Evolutionary conservation across 1,140 invertebrate genomes (phyloP).

Genomic region (Sitobion miscanthi): DNA sequence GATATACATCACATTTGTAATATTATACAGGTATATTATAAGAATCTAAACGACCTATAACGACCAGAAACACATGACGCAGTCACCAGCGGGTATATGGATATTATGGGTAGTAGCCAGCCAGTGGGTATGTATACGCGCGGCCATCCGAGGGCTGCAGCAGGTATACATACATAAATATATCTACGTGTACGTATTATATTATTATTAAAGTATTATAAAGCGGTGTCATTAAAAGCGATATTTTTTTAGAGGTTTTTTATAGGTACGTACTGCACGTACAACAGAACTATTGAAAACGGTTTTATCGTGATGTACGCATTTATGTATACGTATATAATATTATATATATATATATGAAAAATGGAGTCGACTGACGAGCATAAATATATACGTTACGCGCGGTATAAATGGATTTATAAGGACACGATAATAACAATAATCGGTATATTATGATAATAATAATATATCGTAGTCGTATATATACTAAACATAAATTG

Average conservation of each 20-base stretch:
- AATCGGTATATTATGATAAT: neutral
- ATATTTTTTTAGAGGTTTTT: neutral
- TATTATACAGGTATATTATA: neutral
- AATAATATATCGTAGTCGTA: neutral
- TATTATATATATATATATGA: neutral
- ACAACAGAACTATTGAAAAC: neutral
- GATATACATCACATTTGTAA: neutral
- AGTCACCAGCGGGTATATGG: neutral
- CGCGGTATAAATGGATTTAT: neutral
- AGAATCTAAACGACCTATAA: neutral
- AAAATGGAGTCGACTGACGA: neutral
- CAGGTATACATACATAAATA: neutral
- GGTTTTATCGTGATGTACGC: neutral
- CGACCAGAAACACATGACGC: neutral
- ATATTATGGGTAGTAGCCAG: neutral
- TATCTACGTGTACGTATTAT: neutral
- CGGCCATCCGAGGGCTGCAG: neutral
- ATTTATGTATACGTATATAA: neutral
- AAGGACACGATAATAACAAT: neutral
- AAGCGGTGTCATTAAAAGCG: constrained; percentile 5
- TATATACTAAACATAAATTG: no score
- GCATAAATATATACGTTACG: neutral
- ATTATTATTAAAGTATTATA: constrained; percentile 11
- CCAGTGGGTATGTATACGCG: neutral
- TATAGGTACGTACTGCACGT: neutral